A percentile compares a stretch with the other conserved stretches of the same genome.
Evolutionary conservation across 2,113 vertebrate genomes (phyloP).

Genomic region (Furnarius figulus): DNA sequence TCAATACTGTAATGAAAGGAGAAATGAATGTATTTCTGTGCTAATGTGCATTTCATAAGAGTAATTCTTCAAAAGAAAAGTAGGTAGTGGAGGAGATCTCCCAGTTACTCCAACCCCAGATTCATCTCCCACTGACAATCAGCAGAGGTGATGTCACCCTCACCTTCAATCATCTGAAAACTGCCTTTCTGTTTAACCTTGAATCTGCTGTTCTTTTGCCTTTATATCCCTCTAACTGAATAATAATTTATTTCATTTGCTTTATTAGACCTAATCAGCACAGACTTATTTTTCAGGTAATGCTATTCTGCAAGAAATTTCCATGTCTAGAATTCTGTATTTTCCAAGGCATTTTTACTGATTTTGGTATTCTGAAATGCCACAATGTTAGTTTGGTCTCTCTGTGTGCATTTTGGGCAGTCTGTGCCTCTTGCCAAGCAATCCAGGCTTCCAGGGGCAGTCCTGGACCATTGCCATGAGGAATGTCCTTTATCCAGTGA

Average conservation of each 20-base stretch:
- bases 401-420: neutral
- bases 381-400: neutral
- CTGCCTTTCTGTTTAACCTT: neutral
- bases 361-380: neutral
- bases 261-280: neutral
- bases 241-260: neutral
- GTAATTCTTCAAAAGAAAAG: neutral
- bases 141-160: neutral
- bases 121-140: neutral
- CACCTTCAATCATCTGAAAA: neutral
- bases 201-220: neutral
- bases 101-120: neutral
- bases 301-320: neutral
- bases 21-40: neutral
- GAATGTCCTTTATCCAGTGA: neutral
- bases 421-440: neutral
- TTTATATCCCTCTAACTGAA: neutral
- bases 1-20: neutral
- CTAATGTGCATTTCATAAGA: neutral
- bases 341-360: neutral
- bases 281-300: accelerated
- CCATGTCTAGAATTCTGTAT: neutral
- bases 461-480: neutral
- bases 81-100: neutral
- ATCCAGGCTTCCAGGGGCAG: neutral